phyloP scores from a whole-genome alignment of 2,888 invertebrate genomes.

The Sesia bembeciformis region DNA sequence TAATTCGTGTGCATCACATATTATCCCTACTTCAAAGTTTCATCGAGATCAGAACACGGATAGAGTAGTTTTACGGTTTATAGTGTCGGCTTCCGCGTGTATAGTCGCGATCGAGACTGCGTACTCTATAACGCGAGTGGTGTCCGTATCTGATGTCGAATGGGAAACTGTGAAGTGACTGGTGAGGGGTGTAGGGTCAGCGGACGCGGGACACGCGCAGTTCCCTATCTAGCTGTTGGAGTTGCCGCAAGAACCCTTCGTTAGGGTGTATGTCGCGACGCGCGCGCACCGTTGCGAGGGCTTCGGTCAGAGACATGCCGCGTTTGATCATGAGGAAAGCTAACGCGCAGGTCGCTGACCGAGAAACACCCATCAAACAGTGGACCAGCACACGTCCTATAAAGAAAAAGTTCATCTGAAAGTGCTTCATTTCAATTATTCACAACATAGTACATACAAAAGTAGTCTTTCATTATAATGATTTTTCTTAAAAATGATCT shows the following conservation, averaged over 20 bases:
- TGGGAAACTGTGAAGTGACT: slow-evolving; percentile 33
- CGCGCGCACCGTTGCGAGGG: slow-evolving; percentile 80
- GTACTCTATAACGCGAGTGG: slow-evolving; percentile 26
- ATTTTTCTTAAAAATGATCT: too few relatives aligned
- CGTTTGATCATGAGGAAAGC: slow-evolving; percentile 88
- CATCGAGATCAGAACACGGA: too few relatives aligned
- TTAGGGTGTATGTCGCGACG: slow-evolving; percentile 85
- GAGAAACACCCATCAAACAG: slow-evolving; percentile 87
- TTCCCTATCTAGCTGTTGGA: slow-evolving; percentile 80
- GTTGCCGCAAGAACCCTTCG: slow-evolving; percentile 84
- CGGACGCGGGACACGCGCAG: slow-evolving; percentile 67
- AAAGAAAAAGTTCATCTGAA: not conserved
- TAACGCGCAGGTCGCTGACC: slow-evolving; percentile 86
- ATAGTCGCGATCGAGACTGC: slow-evolving; percentile 51
- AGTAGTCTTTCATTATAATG: too few relatives aligned
- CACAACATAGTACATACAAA: too few relatives aligned
- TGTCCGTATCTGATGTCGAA: slow-evolving; percentile 25
- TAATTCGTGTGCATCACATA: not conserved
- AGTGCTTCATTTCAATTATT: not conserved
- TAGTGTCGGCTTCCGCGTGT: slow-evolving; percentile 10
- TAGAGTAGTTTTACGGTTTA: too few relatives aligned
- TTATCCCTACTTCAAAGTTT: not conserved
- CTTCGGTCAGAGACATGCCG: slow-evolving; percentile 82
- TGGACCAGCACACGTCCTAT: slow-evolving; percentile 86
- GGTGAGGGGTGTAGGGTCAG: slow-evolving; percentile 51